A percentile compares a stretch with the other conserved stretches of the same genome.
These are phyloP conservation scores for Mesembrinibis cayennensis DNA, from an alignment of 2,113 vertebrate genomes.

Conservation along the genomic window DNA sequence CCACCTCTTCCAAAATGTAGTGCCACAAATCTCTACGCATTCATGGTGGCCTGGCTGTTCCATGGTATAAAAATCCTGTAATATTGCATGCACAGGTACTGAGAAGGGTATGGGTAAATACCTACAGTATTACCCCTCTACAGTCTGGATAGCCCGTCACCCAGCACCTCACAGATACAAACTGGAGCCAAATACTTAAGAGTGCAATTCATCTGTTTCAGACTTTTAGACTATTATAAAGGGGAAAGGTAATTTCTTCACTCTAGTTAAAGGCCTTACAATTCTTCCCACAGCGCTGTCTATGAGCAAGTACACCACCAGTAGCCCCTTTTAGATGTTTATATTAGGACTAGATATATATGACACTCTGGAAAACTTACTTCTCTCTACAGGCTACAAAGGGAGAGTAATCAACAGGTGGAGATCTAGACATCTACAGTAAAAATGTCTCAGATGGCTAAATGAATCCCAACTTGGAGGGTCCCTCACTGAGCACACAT, in stretches of 20 bases:
- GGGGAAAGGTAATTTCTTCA: background rate
- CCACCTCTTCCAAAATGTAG: background rate
- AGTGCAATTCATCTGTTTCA: background rate
- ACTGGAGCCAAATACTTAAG: background rate
- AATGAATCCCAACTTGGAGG: background rate
- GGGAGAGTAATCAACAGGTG: background rate
- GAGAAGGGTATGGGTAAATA: background rate
- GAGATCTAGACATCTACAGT: background rate
- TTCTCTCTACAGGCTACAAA: background rate
- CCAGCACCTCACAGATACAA: background rate
- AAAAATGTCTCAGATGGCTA: background rate
- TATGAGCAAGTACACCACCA: background rate
- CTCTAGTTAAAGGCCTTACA: background rate
- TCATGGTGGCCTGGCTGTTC: background rate
- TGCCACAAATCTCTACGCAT: background rate
- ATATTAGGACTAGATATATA: background rate
- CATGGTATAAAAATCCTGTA: background rate
- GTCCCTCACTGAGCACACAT: background rate
- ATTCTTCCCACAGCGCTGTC: background rate
- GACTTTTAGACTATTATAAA: background rate
- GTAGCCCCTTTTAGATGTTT: background rate
- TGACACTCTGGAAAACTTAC: background rate
- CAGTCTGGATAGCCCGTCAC: background rate
- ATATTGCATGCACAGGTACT: background rate
- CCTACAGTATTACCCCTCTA: background rate